Evolutionary conservation across 2,888 invertebrate genomes (phyloP).

Genomic region (Drosophila emarginata): DNA sequence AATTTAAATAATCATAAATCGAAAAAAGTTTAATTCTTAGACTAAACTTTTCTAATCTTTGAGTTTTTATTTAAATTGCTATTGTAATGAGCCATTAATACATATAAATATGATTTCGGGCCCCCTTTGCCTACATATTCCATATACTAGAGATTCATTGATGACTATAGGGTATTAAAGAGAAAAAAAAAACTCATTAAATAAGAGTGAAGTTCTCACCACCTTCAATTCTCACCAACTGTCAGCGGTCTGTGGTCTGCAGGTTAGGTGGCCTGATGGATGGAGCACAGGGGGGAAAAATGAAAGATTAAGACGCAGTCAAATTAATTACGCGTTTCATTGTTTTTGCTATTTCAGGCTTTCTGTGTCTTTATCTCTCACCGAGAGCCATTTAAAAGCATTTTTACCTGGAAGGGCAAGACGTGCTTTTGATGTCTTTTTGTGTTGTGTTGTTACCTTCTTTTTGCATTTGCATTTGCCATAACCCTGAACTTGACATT

Average conservation of each 20-base stretch:
- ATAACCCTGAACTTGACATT: conserved; percentile 74
- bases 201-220: conserved; percentile 55
- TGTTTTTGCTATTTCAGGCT: conserved; percentile 29
- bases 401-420: conserved; percentile 32
- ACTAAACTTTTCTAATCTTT: too few species aligned
- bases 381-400: conserved; percentile 38
- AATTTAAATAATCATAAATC: too few species aligned
- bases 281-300: background rate
- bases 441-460: conserved; percentile 8
- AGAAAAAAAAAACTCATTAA: conserved; percentile 54
- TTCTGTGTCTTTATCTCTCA: conserved; percentile 26
- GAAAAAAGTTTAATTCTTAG: too few species aligned
- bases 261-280: conserved; percentile 11
- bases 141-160: background rate
- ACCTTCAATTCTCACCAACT: conserved; percentile 48
- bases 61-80: too few species aligned
- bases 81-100: too few species aligned
- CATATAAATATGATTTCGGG: too few species aligned
- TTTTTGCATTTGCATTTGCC: conserved; percentile 1
- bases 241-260: conserved; percentile 30
- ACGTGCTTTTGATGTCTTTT: conserved; percentile 19
- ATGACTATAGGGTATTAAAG: conserved; percentile 7
- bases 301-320: conserved; percentile 62
- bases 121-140: too few species aligned
- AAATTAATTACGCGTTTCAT: conserved; percentile 70